Evolutionary conservation across 2,888 invertebrate genomes (phyloP).

Genomic region (Clistopyga incitator): DNA sequence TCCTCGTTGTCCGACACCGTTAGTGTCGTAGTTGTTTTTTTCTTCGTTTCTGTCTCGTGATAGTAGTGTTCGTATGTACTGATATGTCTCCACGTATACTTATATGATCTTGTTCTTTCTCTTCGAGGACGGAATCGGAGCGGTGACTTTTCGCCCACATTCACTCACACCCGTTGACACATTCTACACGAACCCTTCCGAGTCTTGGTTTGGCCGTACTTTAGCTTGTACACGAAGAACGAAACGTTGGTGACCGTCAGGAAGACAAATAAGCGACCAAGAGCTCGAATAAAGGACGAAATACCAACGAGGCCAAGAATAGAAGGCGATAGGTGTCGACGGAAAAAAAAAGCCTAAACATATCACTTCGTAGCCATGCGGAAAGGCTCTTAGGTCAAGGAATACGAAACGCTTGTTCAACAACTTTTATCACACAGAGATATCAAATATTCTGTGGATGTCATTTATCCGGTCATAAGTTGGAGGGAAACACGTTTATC

Average conservation of each 20-base stretch:
- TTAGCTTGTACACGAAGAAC: not conserved
- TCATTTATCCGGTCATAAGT: not conserved
- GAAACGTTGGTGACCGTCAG: constrained; percentile 20
- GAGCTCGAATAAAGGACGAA: constrained; percentile 14
- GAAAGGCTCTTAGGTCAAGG: not conserved
- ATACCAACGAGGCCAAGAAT: not conserved
- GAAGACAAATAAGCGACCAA: constrained; percentile 19
- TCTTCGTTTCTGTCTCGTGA: not conserved
- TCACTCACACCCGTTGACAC: not conserved
- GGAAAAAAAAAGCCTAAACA: constrained; percentile 8
- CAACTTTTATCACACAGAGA: not conserved
- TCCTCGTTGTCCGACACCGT: not conserved
- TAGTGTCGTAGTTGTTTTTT: not conserved
- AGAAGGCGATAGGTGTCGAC: constrained; percentile 3
- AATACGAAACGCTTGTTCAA: not conserved
- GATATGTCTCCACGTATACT: not conserved
- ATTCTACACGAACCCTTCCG: not conserved
- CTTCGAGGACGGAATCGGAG: not conserved
- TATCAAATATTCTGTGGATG: not conserved
- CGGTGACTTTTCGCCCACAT: constrained; percentile 14
- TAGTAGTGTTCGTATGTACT: not conserved
- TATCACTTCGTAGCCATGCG: constrained; percentile 6
- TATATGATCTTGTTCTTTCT: not conserved
- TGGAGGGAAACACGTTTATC: no score
- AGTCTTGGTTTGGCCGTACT: not conserved